Conservation (phyloP, 2,888 invertebrate genomes). For the Lepetodrilus schrolli region DNA sequence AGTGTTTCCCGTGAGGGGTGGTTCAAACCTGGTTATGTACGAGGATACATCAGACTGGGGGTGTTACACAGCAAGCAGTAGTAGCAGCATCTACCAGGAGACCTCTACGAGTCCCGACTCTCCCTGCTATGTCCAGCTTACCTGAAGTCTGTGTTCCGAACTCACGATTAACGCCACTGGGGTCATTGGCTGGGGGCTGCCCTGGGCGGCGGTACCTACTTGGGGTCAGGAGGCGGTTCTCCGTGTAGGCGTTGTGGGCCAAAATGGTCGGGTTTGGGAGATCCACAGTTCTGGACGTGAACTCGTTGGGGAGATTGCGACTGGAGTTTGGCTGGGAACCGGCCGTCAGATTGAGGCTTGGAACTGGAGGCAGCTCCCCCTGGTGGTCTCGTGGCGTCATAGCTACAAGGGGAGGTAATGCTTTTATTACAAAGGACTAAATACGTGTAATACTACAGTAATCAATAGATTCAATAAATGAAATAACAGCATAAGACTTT, state of each 20-base stretch:
- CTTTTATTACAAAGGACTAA: too few species aligned
- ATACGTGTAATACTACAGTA: too few species aligned
- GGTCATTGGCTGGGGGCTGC: conserved; percentile 47
- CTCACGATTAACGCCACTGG: conserved; percentile 58
- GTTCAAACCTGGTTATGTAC: too few species aligned
- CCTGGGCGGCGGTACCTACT: conserved; percentile 75
- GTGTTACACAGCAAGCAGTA: too few species aligned
- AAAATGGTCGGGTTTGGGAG: background rate
- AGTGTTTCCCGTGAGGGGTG: too few species aligned
- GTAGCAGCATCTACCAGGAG: too few species aligned
- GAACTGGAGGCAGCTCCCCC: conserved; percentile 45
- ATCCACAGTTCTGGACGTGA: conserved; percentile 2
- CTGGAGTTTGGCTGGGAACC: conserved; percentile 17
- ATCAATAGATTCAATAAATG: too few species aligned
- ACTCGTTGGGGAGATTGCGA: background rate
- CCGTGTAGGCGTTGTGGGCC: conserved; percentile 60
- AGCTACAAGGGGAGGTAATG: conserved; percentile 45
- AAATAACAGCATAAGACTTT: too few species aligned
- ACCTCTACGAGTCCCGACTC: too few species aligned
- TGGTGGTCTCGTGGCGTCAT: conserved; percentile 52
- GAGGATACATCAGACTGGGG: too few species aligned
- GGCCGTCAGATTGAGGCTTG: conserved; percentile 51
- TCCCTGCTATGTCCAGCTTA: background rate
- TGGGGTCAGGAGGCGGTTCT: conserved; percentile 79
- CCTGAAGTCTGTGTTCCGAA: conserved; percentile 68